Base-by-base conservation (phyloP, 2,888 invertebrate species). In the Polia nebulosa region DNA sequence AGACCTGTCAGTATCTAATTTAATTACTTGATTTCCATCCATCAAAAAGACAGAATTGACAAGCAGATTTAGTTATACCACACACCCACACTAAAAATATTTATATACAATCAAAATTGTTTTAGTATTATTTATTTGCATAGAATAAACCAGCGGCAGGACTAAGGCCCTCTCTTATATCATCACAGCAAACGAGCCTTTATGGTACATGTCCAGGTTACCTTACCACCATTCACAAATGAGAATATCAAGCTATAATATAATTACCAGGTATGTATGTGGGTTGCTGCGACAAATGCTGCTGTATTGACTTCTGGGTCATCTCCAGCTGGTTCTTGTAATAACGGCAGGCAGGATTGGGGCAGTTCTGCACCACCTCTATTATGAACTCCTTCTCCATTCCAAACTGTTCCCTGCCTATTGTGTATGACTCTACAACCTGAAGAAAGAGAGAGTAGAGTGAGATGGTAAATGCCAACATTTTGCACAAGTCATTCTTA, bases 371-470 rank as follows among this genome's bases (percentile, higher is more conserved):
- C 20, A 98, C 98, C 32, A 98, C 98, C 92, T 98, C 98, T 63
- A 98, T 96, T 58, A 98, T 98, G 85, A 98, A 98, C 87, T 98
- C 98, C 86, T 98, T 98, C 89, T 98, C 98, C 98, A 98, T 98
- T 58, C 98, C 98, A 94, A 98, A 98, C 88, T 97, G 97, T 88
- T 98, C 98, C 69, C 97, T 94, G 13, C 97, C 97, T 89, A 98
- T 98, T 76, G 98, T 98, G 84, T 98, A 98, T 3, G 98, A 98
- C 89, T 98, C 98, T 93, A 98, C 97, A 36, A 97, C 97, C 97
- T 97, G 8, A 9, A 64, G 41, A 3, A 8, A 51, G 4, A 41
- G 13, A 41, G 5, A 15, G 17, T 36, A 9, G 5, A 57, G 9
- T 25, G 25, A 17, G 3, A 27, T 49, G 25, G 17, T 0, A 25